These are phyloP conservation scores for Gallinago paraguaiae DNA, from an alignment of 2,113 vertebrate species.

Conservation along the genomic window DNA sequence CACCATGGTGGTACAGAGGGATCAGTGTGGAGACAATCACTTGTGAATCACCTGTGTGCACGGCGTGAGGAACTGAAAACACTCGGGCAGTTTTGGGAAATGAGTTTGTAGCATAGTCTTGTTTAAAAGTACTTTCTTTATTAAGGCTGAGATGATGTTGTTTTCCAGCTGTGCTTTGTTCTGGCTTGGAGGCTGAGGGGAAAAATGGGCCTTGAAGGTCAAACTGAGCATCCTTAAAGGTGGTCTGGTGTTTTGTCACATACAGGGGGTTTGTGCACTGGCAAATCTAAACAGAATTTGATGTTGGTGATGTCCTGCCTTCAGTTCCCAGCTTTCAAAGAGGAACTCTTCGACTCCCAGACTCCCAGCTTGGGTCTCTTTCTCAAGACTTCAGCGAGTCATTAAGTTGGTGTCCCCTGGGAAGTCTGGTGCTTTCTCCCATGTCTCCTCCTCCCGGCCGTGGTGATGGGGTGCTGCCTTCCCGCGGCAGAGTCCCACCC, in stretches of 20 bases:
- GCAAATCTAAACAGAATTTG: background rate
- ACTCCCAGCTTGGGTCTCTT: background rate
- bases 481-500: accelerated
- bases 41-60: background rate
- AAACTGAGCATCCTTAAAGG: too few species aligned
- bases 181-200: background rate
- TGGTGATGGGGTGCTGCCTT: background rate
- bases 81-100: background rate
- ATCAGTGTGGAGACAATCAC: background rate
- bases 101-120: background rate
- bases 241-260: accelerated
- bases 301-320: background rate
- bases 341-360: background rate
- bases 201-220: background rate
- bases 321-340: background rate
- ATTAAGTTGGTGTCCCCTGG: background rate
- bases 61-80: background rate
- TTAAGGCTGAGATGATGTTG: background rate
- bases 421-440: accelerated
- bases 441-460: accelerated
- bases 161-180: background rate
- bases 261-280: background rate
- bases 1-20: background rate
- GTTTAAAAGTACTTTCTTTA: background rate
- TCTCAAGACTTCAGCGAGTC: background rate